Base-by-base conservation (phyloP, 1,140 invertebrate species). In the Nomia melanderi region DNA sequence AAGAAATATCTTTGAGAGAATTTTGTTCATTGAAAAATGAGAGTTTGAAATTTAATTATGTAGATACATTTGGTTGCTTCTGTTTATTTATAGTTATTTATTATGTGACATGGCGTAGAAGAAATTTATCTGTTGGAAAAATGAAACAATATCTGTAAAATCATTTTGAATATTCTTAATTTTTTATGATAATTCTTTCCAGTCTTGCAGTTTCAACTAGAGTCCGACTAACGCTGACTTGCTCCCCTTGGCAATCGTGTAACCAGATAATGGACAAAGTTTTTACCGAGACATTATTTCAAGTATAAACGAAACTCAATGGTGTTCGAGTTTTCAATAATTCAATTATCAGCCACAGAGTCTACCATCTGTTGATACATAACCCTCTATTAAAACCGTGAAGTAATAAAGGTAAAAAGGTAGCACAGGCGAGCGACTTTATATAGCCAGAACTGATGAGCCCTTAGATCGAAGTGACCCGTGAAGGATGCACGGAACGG, bases 251-350 rank as follows among this genome's bases (percentile, higher is more conserved):
- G 8, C 8, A 8, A 36, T 36, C 33, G 3, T 3, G 7, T 53
- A n/a, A n/a, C n/a, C n/a, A 53, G 53, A 6, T 6, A 23, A 29
- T 9, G 25, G 27, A n/a, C 11, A 12, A 12, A 31, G 14, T 29
- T 8, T 0, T 2, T 7, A 25, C 2, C 14, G 12, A 36, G 12
- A 25, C 2, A 23, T 11, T 27, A 2, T 23, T 29, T 6, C 25
- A 29, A 25, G 0, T 56, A 56, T 29, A 27, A 56, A 11, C 27
- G n/a, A 44, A 70, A 59, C 59, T 70, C 54, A 33, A 33, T 56
- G 17, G 0, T 7, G 14, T 27, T 17, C 39, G 31, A 50, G 53
- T 53, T 0, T n/a, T 23, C 31, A 5, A 25, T 39, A 41, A 73
- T 56, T 11, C 14, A 31, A 54, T 54, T 23, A 23, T 31, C 44